Evolutionary conservation across 2,888 invertebrate species (phyloP), one percentile per base, ranked within the genome.

Genomic region (Synanthedon vespiformis): DNA sequence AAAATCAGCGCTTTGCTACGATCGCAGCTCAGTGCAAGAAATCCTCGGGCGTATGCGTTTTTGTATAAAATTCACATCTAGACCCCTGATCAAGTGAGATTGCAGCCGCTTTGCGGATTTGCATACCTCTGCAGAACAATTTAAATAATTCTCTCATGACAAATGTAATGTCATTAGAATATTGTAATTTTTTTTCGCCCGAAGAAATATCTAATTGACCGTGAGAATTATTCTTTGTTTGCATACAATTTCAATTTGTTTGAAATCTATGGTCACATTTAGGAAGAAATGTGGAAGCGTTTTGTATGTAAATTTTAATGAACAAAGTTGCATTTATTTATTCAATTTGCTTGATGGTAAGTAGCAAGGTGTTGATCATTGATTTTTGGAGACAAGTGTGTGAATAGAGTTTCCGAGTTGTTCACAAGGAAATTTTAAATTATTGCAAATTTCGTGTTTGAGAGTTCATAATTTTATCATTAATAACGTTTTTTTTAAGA

Each of bases 21-120:
- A 8, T 18, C 10, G 57, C 51, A 59, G 58, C 56, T 58, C 61
- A 57, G 63, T 62, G 60, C 64, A 60, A 63, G 61, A 65, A 70
- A 71, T 73, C 68, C 74, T 61, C 40, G 61, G 34, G 64, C 65
- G 62, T 65, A 66, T 72, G 70, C 72, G 73, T 77, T 76, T 75
- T 74, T 79, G 85, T 77, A 85, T 85, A 85, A 85, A 83, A 70
- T 71, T 64, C 74, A 72, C 83, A 77, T 86, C 85, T 80, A 70
- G 68, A 69, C 71, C 63, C 34, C 72, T 73, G 77, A 79, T 78
- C 76, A 74, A 70, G 69, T 57, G 68, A 72, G 80, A 82, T 81
- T 75, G 74, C 70, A 61, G 67, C 63, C 65, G 68, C 64, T 63
- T 53, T 53, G 40, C 50, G 68, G 41, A 80, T 83, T 82, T 80